Evolutionary conservation across 2,113 vertebrate genomes (phyloP).

Genomic region (Chitala chitala): DNA sequence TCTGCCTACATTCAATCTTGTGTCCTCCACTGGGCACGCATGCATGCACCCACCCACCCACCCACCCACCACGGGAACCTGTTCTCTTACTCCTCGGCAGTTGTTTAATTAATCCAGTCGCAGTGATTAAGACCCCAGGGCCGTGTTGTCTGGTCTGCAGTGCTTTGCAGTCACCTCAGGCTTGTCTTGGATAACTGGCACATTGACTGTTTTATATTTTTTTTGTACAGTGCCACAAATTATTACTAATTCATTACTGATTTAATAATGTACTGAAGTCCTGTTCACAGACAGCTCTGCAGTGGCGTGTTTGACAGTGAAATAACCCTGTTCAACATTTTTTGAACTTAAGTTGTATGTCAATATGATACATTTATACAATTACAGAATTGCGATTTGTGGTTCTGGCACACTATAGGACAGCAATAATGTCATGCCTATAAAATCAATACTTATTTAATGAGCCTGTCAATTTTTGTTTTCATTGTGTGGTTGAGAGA

Average conservation of each 20-base stretch:
- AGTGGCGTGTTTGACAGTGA: too few relatives aligned
- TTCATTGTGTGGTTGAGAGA: background rate
- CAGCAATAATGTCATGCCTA: background rate
- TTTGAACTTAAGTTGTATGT: too few relatives aligned
- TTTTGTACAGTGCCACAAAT: background rate
- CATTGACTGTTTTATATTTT: background rate
- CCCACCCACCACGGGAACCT: too few relatives aligned
- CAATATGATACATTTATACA: too few relatives aligned
- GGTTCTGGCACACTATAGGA: background rate
- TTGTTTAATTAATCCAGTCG: background rate
- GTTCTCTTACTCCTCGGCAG: too few relatives aligned
- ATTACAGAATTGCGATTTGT: too few relatives aligned
- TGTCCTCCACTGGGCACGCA: background rate
- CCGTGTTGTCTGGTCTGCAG: background rate
- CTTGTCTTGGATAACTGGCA: background rate
- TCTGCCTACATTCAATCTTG: background rate
- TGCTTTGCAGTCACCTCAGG: too few relatives aligned
- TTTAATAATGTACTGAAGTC: too few relatives aligned
- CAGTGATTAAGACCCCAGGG: background rate
- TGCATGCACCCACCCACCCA: background rate
- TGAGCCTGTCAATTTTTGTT: background rate
- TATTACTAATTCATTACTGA: too few relatives aligned
- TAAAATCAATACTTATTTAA: background rate
- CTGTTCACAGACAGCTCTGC: too few relatives aligned
- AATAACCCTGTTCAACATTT: too few relatives aligned